Evolutionary conservation across 1,140 invertebrate genomes (phyloP).

Genomic region (Probaryconus sp.): DNA sequence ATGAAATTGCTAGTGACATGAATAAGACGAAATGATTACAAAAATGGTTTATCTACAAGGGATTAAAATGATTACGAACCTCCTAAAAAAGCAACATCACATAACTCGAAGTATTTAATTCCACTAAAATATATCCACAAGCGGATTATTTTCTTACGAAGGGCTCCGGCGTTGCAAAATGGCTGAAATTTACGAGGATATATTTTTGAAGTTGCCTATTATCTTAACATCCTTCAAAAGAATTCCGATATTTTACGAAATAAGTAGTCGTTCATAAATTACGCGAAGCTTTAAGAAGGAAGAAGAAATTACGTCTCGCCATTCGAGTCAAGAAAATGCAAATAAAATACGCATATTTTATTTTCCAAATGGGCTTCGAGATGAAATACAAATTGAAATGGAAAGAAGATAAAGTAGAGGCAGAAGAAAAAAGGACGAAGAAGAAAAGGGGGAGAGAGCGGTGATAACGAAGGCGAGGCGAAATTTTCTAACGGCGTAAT

Average conservation of each 20-base stretch:
- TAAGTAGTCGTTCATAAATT: slow-evolving; percentile 45
- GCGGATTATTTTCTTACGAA: slow-evolving; percentile 28
- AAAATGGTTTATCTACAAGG: too few species aligned
- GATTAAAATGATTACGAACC: too few species aligned
- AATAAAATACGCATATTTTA: slow-evolving; percentile 44
- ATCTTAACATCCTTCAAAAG: slow-evolving; percentile 25
- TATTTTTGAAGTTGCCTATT: slow-evolving; percentile 42
- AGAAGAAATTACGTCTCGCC: slow-evolving; percentile 21
- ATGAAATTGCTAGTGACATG: too few species aligned
- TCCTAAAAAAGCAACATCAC: too few species aligned
- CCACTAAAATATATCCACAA: slow-evolving; percentile 1
- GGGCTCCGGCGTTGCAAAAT: slow-evolving; percentile 27
- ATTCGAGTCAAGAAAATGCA: slow-evolving; percentile 22
- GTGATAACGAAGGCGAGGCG: slow-evolving; percentile 27
- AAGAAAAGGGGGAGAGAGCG: background rate
- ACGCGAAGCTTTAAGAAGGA: slow-evolving; percentile 24
- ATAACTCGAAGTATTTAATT: slow-evolving; percentile 4
- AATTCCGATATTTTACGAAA: slow-evolving; percentile 42
- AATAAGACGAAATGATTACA: too few species aligned
- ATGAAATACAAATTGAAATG: slow-evolving; percentile 20
- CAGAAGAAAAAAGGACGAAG: slow-evolving; percentile 7
- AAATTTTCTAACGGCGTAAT: slow-evolving; percentile 21
- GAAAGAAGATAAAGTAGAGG: background rate
- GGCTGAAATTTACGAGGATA: slow-evolving; percentile 34
- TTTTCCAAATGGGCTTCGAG: slow-evolving; percentile 11